Conservation (phyloP, 1,140 invertebrate species). For the Dolichoris vasculosae region DNA sequence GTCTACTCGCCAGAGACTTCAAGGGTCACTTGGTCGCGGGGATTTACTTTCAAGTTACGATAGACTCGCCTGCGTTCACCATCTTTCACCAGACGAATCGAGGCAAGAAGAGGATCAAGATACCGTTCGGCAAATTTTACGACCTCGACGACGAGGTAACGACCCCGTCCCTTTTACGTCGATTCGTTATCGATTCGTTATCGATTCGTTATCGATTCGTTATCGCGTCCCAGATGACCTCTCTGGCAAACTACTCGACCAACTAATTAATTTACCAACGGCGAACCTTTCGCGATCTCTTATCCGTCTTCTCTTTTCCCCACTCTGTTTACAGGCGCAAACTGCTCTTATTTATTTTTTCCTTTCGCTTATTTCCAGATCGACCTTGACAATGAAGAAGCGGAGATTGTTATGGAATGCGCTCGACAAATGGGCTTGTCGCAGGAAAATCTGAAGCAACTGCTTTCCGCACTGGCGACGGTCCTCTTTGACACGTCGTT, state of each 20-base stretch:
- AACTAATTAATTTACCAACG: too few relatives aligned
- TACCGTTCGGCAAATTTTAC: slow-evolving; percentile 81
- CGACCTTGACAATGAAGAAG: slow-evolving; percentile 77
- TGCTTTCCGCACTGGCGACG: slow-evolving; percentile 79
- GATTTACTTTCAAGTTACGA: slow-evolving; percentile 85
- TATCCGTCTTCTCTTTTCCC: too few relatives aligned
- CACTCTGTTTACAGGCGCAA: too few relatives aligned
- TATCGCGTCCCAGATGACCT: too few relatives aligned
- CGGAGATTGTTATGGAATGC: slow-evolving; percentile 77
- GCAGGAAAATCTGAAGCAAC: slow-evolving; percentile 77
- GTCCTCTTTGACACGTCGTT: slow-evolving; percentile 84
- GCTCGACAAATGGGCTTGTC: slow-evolving; percentile 82
- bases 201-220: neutral
- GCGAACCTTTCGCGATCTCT: too few relatives aligned
- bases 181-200: neutral
- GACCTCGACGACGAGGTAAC: slow-evolving; percentile 78
- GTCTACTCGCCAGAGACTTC: slow-evolving; percentile 84
- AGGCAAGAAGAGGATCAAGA: slow-evolving; percentile 81
- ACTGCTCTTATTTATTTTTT: neutral
- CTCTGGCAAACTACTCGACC: too few relatives aligned
- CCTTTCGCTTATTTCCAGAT: slow-evolving; percentile 72
- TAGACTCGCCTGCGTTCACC: slow-evolving; percentile 79
- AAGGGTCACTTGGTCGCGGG: slow-evolving; percentile 88
- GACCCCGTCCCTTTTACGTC: neutral
- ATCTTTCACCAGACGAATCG: slow-evolving; percentile 84